Base-by-base conservation (phyloP, 1,140 invertebrate species). In the Cotesia glomerata region DNA sequence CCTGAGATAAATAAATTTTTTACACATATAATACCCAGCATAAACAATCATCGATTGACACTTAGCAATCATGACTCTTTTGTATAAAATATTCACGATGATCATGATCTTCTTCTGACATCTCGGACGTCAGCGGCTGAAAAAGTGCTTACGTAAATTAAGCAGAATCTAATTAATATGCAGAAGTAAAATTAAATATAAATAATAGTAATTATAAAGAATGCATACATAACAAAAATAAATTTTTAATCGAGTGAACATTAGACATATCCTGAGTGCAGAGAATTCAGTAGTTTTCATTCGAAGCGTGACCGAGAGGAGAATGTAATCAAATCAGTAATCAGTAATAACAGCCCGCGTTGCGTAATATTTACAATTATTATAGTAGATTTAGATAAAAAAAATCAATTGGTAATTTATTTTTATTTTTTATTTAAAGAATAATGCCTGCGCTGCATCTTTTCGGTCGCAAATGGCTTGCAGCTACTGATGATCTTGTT, bases 401-500 rank as follows among this genome's bases (percentile, higher is more conserved):
- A 59, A 13, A 32, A 34, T 59, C 1, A 59, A 32, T 59, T 34
- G 56, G 1, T 4, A 56, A 56, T 9, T 71, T 18, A 16, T 67
- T 62, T 59, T 59, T 26, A 39, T 39, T 59, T 58, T 45, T 65
- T 35, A 34, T 69, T 74, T 70, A 56, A 74, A 82, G 79, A 75
- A 84, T 82, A 75, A 93, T 94, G 92, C 92, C 92, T 81, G 92
- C 92, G 76, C 88, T 93, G 79, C 91, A 91, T 82, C 87, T 93
- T 51, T 92, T 93, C 79, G 92, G 92, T 79, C 88, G 93, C 82
- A 93, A 93, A 89, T 94, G 93, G 93, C 89, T 93, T 76, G 91
- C 91, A 69, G 92, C 91, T 76, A 92, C 91, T 61, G 93, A 94
- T 84, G 93, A 94, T 82, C 89, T 93, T 69, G 93, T 94, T n/a